Conservation (phyloP, 2,888 invertebrate species). For the Dasypogon diadema region DNA sequence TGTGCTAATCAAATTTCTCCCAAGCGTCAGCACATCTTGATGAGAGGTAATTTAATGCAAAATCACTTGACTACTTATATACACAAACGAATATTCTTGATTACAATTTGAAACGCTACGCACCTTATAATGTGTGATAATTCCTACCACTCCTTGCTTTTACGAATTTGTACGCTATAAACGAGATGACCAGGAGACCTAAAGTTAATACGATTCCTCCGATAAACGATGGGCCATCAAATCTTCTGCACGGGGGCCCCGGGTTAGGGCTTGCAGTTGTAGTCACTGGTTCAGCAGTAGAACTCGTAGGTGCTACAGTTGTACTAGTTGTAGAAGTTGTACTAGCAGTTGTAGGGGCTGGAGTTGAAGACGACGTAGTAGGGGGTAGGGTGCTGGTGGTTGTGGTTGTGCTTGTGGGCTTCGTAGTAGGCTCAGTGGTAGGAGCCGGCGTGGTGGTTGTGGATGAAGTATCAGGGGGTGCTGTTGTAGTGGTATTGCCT, state of each 20-base stretch:
- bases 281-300: slow-evolving; percentile 59
- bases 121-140: slow-evolving; percentile 89
- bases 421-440: slow-evolving; percentile 56
- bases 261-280: slow-evolving; percentile 60
- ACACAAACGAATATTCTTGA: no score
- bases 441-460: slow-evolving; percentile 58
- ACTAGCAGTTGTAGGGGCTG: slow-evolving; percentile 51
- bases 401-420: slow-evolving; percentile 47
- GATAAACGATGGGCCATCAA: slow-evolving; percentile 82
- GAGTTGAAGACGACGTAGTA: slow-evolving; percentile 47
- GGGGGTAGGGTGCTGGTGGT: slow-evolving; percentile 55
- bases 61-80: no score
- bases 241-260: slow-evolving; percentile 69
- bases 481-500: slow-evolving; percentile 50
- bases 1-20: no score
- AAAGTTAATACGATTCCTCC: slow-evolving; percentile 88
- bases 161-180: slow-evolving; percentile 89
- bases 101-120: no score
- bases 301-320: slow-evolving; percentile 56
- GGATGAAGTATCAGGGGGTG: slow-evolving; percentile 53
- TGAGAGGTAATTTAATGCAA: no score
- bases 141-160: slow-evolving; percentile 86
- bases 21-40: no score
- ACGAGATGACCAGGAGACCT: slow-evolving; percentile 82
- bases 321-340: slow-evolving; percentile 50